Evolutionary conservation across 2,888 invertebrate genomes (phyloP).

Genomic region (Drosophila macrothrix): DNA sequence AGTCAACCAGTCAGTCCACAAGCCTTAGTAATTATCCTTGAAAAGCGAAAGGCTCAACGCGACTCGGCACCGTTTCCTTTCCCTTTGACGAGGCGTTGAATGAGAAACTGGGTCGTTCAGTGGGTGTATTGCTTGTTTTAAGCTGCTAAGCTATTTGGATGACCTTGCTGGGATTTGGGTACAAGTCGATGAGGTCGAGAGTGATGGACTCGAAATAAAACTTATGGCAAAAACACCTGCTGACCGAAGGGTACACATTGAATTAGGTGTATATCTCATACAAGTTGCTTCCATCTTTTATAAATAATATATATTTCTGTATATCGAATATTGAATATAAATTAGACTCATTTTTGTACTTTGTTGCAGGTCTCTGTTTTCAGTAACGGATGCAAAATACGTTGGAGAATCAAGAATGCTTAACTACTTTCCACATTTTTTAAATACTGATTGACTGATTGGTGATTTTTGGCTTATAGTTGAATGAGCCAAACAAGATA

Average conservation of each 20-base stretch:
- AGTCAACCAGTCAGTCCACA: constrained; percentile 13
- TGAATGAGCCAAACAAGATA: not conserved
- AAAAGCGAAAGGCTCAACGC: constrained; percentile 24
- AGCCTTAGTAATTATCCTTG: constrained; percentile 50
- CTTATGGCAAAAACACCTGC: not conserved
- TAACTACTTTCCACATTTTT: not conserved
- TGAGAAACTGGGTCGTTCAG: constrained; percentile 46
- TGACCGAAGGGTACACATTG: not conserved
- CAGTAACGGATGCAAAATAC: no score
- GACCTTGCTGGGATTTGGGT: constrained; percentile 36
- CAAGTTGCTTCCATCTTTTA: not conserved
- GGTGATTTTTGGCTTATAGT: not conserved
- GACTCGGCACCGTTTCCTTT: constrained; percentile 2
- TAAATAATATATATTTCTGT: not conserved
- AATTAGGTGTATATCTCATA: no score
- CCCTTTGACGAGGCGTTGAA: constrained; percentile 24
- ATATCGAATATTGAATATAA: not conserved
- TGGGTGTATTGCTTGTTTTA: constrained; percentile 3
- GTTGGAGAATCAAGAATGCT: not conserved
- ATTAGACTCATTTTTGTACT: not conserved
- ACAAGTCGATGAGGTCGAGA: not conserved
- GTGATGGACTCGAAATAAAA: not conserved
- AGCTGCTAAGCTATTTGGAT: constrained; percentile 24
- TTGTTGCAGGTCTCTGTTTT: not conserved
- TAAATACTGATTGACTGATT: not conserved